A percentile compares a stretch with the other conserved stretches of the same genome.
Evolutionary conservation across 2,797 vertebrate genomes (phyloP).

Genomic region (Propithecus deckenii): DNA sequence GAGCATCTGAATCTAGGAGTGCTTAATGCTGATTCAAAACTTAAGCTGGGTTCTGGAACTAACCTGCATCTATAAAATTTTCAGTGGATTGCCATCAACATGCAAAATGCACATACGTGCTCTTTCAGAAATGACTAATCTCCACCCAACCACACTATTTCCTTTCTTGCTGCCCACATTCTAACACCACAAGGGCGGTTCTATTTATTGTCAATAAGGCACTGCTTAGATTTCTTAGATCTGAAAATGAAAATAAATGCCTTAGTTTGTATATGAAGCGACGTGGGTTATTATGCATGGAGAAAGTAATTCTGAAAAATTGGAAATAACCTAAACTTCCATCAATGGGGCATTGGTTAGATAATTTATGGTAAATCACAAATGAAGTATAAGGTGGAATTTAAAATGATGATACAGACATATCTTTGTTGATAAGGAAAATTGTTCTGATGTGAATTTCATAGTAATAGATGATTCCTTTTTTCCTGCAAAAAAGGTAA

Average conservation of each 20-base stretch:
- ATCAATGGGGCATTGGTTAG: constrained; percentile 15
- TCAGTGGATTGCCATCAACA: constrained; percentile 43
- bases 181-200: constrained; percentile 56
- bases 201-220: constrained; percentile 65
- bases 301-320: constrained; percentile 70
- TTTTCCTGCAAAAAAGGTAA: background rate
- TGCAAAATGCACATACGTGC: constrained; percentile 9
- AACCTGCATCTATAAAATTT: background rate
- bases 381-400: background rate
- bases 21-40: constrained; percentile 42
- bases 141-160: constrained; percentile 52
- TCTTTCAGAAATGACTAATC: constrained; percentile 71
- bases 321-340: constrained; percentile 75
- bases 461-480: background rate
- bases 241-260: constrained; percentile 70
- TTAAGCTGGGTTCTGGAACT: constrained; percentile 5
- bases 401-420: background rate
- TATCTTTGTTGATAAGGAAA: constrained; percentile 40
- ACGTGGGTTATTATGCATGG: constrained; percentile 3
- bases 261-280: constrained; percentile 44
- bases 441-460: background rate
- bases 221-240: constrained; percentile 57
- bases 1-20: constrained; percentile 33
- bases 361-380: constrained; percentile 52
- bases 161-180: constrained; percentile 63